Percentiles rank a stretch among this genome's conserved stretches.
Conservation (phyloP, 2,888 invertebrate species). For the Trichacis sp. region DNA sequence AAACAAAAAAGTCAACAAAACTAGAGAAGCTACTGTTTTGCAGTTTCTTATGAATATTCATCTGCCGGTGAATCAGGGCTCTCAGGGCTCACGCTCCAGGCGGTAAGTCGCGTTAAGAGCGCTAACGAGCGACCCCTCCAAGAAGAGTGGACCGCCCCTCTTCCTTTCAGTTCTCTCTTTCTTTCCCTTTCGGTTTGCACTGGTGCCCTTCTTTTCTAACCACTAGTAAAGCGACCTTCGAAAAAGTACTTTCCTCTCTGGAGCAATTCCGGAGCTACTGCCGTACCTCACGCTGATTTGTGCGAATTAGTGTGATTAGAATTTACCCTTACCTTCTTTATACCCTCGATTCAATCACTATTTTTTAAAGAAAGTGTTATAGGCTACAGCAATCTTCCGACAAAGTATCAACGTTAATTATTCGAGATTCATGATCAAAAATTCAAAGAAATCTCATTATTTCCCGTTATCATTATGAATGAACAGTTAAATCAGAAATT, state of each 20-base stretch:
- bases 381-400: too few species aligned
- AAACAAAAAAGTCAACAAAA: constrained; percentile 11
- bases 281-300: too few species aligned
- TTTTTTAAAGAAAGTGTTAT: too few species aligned
- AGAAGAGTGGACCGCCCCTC: constrained; percentile 11
- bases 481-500: too few species aligned
- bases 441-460: too few species aligned
- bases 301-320: constrained; percentile 69
- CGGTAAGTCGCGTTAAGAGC: constrained; percentile 68
- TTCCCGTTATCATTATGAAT: too few species aligned
- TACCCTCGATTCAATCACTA: too few species aligned
- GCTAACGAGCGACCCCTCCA: constrained; percentile 67
- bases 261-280: constrained; percentile 56
- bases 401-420: too few species aligned
- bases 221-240: constrained; percentile 6
- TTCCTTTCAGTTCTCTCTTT: constrained; percentile 8
- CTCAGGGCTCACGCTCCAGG: constrained; percentile 61
- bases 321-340: too few species aligned
- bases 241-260: constrained; percentile 28
- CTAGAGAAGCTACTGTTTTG: constrained; percentile 57
- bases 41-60: constrained; percentile 69
- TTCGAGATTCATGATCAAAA: too few species aligned
- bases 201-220: constrained; percentile 12
- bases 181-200: constrained; percentile 12
- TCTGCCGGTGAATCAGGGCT: constrained; percentile 64